phyloP scores from a whole-genome alignment of 2,113 vertebrate species.

The Colius striatus region DNA sequence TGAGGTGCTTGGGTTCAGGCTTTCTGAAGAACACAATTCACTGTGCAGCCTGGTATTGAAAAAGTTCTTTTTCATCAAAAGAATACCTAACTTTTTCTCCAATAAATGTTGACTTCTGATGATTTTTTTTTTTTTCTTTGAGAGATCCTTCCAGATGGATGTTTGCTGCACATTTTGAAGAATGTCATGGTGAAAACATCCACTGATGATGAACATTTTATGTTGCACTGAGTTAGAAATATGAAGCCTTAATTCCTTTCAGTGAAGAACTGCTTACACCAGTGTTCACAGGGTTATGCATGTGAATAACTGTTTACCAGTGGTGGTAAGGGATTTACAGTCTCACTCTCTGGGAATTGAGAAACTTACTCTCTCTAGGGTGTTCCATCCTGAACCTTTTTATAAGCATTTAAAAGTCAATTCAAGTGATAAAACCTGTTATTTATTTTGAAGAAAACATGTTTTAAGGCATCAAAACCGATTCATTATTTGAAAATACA shows the following conservation, averaged over 20 bases:
- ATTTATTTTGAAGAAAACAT: slow-evolving; percentile 60
- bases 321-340: not conserved
- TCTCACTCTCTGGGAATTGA: not conserved
- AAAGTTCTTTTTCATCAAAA: not conserved
- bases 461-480: slow-evolving; percentile 51
- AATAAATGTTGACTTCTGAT: not conserved
- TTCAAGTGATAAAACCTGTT: slow-evolving; percentile 57
- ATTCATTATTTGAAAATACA: slow-evolving; percentile 61
- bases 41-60: not conserved
- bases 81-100: not conserved
- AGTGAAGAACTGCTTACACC: not conserved
- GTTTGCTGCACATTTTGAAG: not conserved
- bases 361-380: slow-evolving; percentile 30
- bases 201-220: not conserved
- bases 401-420: slow-evolving; percentile 55
- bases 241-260: not conserved
- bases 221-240: not conserved
- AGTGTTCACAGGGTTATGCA: not conserved
- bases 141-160: not conserved
- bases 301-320: not conserved
- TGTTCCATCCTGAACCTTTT: slow-evolving; percentile 21
- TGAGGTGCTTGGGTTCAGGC: not conserved
- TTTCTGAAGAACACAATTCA: not conserved
- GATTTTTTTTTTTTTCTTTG: not conserved
- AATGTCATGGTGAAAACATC: not conserved